phyloP scores from a whole-genome alignment of 2,797 vertebrate species.

The Lerista edwardsae region DNA sequence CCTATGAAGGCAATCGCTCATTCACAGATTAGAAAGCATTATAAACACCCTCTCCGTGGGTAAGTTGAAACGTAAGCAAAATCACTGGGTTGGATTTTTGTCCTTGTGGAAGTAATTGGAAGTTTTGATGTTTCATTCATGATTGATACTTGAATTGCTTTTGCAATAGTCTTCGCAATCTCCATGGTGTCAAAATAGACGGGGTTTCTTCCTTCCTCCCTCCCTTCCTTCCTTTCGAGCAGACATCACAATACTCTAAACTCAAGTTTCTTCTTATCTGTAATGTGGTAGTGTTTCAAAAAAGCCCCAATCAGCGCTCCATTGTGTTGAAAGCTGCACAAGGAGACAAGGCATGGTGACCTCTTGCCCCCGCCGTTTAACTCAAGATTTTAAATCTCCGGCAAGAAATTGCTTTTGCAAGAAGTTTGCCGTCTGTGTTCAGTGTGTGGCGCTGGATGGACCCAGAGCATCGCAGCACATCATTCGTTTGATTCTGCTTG shows the following conservation, averaged over 20 bases:
- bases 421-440: not conserved
- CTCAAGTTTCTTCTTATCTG: conserved; percentile 18
- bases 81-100: conserved; percentile 8
- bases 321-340: not conserved
- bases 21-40: conserved; percentile 5
- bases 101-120: conserved; percentile 25
- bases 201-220: conserved; percentile 13
- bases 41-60: not conserved
- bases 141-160: conserved; percentile 20
- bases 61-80: conserved; percentile 1
- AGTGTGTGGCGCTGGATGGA: not conserved
- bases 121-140: conserved; percentile 30
- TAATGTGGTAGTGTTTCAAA: not conserved
- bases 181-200: conserved; percentile 28
- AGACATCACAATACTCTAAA: conserved; percentile 22
- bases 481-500: not conserved
- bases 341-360: not conserved
- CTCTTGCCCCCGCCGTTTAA: conserved; percentile 27
- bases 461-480: not conserved
- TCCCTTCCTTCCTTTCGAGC: conserved; percentile 21
- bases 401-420: conserved; percentile 39
- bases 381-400: conserved; percentile 14
- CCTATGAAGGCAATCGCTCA: not conserved
- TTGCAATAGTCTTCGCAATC: conserved; percentile 18
- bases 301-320: conserved; percentile 21